phyloP scores from a whole-genome alignment of 2,797 vertebrate species.

The Fundulus diaphanus region DNA sequence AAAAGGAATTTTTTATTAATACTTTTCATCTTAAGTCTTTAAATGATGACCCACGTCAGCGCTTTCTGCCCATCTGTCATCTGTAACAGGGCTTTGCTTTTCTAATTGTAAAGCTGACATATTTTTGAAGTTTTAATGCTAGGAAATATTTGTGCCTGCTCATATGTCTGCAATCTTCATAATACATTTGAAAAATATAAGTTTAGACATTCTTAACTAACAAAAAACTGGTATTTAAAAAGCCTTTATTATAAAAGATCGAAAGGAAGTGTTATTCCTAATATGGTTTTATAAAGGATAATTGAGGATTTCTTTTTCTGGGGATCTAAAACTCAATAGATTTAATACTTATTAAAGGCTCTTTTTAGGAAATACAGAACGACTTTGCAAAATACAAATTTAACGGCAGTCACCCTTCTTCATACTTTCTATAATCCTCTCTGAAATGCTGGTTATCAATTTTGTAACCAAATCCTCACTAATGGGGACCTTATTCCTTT shows the following conservation, averaged over 20 bases:
- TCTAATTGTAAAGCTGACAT: background rate
- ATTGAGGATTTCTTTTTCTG: background rate
- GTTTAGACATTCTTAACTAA: background rate
- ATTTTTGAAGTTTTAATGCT: background rate
- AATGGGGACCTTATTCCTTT: background rate
- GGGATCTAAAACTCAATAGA: background rate
- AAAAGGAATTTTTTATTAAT: slow-evolving; percentile 4
- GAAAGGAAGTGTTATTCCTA: background rate
- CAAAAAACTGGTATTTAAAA: background rate
- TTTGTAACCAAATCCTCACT: background rate
- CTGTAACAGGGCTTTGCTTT: background rate
- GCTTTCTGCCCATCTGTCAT: background rate
- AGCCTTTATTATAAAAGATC: background rate
- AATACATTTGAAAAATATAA: background rate
- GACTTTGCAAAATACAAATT: background rate
- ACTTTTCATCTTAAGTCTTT: slow-evolving; percentile 9
- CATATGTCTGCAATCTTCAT: background rate
- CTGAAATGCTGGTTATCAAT: background rate
- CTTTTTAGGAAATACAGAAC: background rate
- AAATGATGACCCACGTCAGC: background rate
- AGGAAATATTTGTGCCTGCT: background rate
- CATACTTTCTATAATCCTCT: background rate
- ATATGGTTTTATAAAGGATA: background rate
- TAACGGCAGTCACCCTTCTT: background rate
- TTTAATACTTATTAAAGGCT: background rate